Base-by-base conservation (phyloP, 53 echinoderm and acorn worm genomes). In the Glandiceps talaboti region DNA sequence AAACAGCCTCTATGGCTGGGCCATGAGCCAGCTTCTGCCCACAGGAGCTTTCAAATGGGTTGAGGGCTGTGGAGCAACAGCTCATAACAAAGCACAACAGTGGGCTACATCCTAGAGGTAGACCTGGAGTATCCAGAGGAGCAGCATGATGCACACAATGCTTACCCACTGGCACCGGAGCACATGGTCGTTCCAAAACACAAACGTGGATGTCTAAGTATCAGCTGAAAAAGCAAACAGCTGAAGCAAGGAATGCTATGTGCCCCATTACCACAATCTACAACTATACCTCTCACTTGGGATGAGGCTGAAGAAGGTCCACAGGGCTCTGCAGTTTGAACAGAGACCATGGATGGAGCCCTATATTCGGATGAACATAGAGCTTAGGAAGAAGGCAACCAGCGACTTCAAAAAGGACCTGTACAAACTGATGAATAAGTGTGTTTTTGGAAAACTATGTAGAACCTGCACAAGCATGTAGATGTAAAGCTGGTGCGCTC, bases 391-490 rank as follows among this genome's bases (percentile, higher is more conserved):
- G 30, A 31, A 78, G 32, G 86, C 86, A 29, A 86, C 79, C 14
- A 86, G 86, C 29, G 73, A 77, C 73, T 86, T 86, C 74, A 82
- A 86, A 33, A 86, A 81, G 73, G 86, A 86, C 27, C 77, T 86
- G n/a, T 86, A 82, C 74, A 86, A 86, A 74, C 82, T 86, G 1
- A 86, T 86, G 86, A 82, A 86, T 32, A 86, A 86, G 32, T 76
- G 26, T 10, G 82, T 86, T 1, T 86, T 86, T 30, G 86, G 86
- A 86, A 30, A 82, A 81, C 29, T 82, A n/a, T 86, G 86, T 81
- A 86, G 84, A 80, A 79, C 72, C 33, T 79, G 32, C 32, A 33
- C 14, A 79, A 73, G 31, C 31, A 76, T 6, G 76, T 76, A 29
- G 33, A 82, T 32, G 82, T 82, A 28, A 32, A 77, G 28, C 73